Evolutionary conservation across 2,888 invertebrate genomes (phyloP).

Genomic region (Ichneumon xanthorius): DNA sequence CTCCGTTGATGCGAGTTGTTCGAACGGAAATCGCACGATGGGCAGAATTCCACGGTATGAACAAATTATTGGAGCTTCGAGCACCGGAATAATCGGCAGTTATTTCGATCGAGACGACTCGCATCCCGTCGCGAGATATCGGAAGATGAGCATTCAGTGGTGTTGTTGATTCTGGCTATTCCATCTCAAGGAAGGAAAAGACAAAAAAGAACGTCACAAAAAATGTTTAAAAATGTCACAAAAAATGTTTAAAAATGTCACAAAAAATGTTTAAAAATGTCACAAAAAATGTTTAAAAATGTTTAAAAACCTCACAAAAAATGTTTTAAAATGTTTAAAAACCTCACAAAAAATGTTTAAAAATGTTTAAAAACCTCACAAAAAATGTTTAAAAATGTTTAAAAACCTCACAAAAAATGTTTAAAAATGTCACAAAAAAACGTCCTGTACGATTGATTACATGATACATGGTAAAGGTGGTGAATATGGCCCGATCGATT

Average conservation of each 20-base stretch:
- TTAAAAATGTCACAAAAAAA: background rate
- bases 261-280: too few relatives aligned
- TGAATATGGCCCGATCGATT: background rate
- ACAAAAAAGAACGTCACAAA: background rate
- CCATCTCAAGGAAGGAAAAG: background rate
- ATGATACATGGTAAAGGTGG: too few relatives aligned
- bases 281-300: background rate
- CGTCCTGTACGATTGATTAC: too few relatives aligned
- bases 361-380: too few relatives aligned
- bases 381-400: too few relatives aligned
- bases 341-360: too few relatives aligned
- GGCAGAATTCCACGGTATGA: background rate
- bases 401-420: background rate
- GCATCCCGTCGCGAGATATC: background rate
- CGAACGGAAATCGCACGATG: background rate
- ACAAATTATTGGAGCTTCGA: background rate
- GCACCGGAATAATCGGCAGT: slow-evolving; percentile 47
- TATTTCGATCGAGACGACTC: slow-evolving; percentile 13
- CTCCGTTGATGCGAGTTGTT: background rate
- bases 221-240: background rate
- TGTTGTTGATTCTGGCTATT: background rate
- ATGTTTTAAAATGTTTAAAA: background rate
- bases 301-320: too few relatives aligned
- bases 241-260: too few relatives aligned
- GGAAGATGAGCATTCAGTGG: background rate